These are phyloP conservation scores for Hypsibius dujardini DNA, from an alignment of 1,140 invertebrate species.

Conservation along the genomic window DNA sequence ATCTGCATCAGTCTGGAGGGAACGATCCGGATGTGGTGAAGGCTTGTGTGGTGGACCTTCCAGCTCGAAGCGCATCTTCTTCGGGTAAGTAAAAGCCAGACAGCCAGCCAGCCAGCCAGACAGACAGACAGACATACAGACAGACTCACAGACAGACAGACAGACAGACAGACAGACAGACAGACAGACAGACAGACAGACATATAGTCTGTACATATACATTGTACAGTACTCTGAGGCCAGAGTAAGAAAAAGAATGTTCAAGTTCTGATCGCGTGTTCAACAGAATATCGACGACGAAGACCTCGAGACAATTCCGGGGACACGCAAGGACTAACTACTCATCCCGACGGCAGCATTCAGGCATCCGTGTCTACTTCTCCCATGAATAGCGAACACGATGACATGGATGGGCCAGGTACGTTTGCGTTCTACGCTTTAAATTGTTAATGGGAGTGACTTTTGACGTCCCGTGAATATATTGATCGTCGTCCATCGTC, in stretches of 20 bases:
- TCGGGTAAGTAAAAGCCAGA: neutral
- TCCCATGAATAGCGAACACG: conserved; percentile 9
- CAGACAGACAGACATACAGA: neutral
- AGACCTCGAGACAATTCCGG: neutral
- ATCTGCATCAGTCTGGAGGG: neutral
- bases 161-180: neutral
- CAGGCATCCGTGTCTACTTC: neutral
- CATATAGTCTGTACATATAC: neutral
- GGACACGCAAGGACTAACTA: neutral
- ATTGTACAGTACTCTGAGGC: too few species aligned
- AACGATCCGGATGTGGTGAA: neutral
- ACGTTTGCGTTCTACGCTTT: too few species aligned
- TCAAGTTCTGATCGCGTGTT: too few species aligned
- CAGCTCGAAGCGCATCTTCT: neutral
- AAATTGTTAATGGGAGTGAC: too few species aligned
- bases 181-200: too few species aligned
- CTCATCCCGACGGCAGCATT: neutral
- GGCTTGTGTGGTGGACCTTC: conserved; percentile 1
- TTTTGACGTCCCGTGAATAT: neutral
- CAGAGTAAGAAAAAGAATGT: too few species aligned
- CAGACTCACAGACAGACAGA: neutral
- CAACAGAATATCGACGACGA: neutral
- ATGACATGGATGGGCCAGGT: neutral
- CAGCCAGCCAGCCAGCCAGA: neutral
- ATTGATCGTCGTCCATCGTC: neutral